Conservation (phyloP, 2,888 invertebrate species). For the Lagria hirta region DNA sequence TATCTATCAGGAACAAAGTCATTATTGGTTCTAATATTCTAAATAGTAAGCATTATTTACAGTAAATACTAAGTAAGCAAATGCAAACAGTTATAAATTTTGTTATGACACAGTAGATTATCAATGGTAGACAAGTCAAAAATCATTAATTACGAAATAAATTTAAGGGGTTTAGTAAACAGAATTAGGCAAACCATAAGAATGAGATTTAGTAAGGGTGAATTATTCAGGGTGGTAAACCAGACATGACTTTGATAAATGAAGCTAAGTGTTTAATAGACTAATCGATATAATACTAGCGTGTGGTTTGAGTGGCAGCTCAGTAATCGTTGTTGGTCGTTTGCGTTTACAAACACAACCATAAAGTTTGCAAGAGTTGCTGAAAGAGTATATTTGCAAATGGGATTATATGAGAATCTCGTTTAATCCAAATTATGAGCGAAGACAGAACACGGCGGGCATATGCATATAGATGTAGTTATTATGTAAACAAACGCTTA, state of each 20-base stretch:
- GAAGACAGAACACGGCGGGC: conserved; percentile 25
- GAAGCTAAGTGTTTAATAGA: conserved; percentile 57
- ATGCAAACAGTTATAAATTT: no score
- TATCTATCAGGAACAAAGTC: no score
- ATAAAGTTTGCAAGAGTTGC: conserved; percentile 16
- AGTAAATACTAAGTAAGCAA: no score
- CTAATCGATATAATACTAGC: conserved; percentile 56
- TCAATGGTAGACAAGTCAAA: no score
- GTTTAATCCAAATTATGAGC: conserved; percentile 28
- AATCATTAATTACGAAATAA: conserved; percentile 19
- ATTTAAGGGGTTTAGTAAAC: conserved; percentile 25
- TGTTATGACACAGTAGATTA: no score
- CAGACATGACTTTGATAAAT: conserved; percentile 55
- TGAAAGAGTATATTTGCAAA: conserved; percentile 2
- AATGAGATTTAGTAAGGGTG: conserved; percentile 41
- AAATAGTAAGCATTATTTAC: no score
- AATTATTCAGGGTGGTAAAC: conserved; percentile 39
- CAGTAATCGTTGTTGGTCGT: conserved; percentile 51
- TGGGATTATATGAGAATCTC: conserved; percentile 21
- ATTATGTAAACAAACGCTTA: conserved; percentile 39
- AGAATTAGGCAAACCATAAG: conserved; percentile 29
- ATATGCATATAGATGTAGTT: conserved; percentile 39
- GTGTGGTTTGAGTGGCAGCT: conserved; percentile 53
- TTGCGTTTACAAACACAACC: conserved; percentile 37
- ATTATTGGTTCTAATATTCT: no score